Evolutionary conservation across 2,888 invertebrate species (phyloP), one percentile per base, ranked within the genome.

Genomic region (Conops quadrifasciatus): DNA sequence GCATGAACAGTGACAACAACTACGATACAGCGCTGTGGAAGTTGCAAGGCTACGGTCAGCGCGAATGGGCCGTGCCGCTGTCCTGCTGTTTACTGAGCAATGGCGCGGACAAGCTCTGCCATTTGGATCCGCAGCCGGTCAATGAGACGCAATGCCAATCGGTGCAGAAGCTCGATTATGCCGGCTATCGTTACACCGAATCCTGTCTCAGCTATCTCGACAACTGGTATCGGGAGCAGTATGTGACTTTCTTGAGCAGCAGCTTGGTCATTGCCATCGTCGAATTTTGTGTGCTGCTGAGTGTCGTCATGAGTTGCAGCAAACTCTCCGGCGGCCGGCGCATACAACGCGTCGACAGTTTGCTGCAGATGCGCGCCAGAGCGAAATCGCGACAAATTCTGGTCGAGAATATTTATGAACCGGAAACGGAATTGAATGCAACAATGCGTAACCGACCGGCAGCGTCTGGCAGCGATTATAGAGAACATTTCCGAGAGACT

Each of bases 21-120:
- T 94, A 93, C 85, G 93, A 93, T 79, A 92, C 92, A 77, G 93
- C 94, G 0, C 86, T 91, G 80, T 94, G 94, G 94, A 90, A 92
- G 75, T 86, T 94, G 64, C 91, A 92, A 79, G 89, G 92, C 74
- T 88, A 92, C 56, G 92, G 93, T 0, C 91, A 92, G 74, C 88
- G 90, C 72, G 91, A 91, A 67, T 87, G 91, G 84, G 87, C 90
- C 0, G 91, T 91, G 26, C 93, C 93, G 51, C 87, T 90, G 4
- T 90, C 90, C 67, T 93, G 93, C 80, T 94, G 94, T 83, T 85
- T 87, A 56, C 88, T 93, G 70, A 89, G 89, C 71, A 89, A 90
- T 78, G 77, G 77, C 0, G 74, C 75, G 0, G 88, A 89, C 49
- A 85, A 87, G 0, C 83, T 87, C 67, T 89, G 92, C 0, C 91